Evolutionary conservation across 2,888 invertebrate genomes (phyloP), one percentile per base, ranked within the genome.

Genomic region (Xylota segnis): DNA sequence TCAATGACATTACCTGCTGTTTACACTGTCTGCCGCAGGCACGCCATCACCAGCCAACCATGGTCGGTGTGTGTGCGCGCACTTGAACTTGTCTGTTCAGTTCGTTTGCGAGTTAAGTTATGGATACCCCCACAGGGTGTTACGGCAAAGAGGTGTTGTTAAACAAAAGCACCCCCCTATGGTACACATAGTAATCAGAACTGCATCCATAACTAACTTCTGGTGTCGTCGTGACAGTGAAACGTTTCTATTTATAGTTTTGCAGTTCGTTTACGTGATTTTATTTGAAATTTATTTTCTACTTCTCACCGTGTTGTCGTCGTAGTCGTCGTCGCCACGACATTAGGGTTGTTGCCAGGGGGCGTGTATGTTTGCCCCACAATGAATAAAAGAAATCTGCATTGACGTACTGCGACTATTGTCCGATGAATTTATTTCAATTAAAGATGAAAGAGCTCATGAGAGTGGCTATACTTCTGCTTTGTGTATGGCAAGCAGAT

Each of bases 371-470:
- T 50, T 32, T 29, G 34, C 16, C 50, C 34, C 34, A 34, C 47
- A 50, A 65, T 37, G 12, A 50, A 65, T 65, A 50, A 65, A 47
- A 65, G 34, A 65, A 68, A 76, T 76, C 77, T 77, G 77, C 77
- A 77, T 77, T 77, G 77, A 77, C 77, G 77, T 61, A 54, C 52
- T 32, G 18, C 34, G 43, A 68, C 76, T 77, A 77, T 77, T 68
- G 77, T 77, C 77, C 52, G 70, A 34, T 70, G 52, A 77, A 63
- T 77, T 77, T 68, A 63, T 61, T 70, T 77, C 77, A 77, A 77
- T 77, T 77, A 61, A 61, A 70, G 61, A 61, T 61, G 54, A 74
- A 50, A 50, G 50, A 50, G 23, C 50, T 50, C 50, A 23, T 50
- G 40, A 40, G n/a, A n/a, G 40, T 14, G 14, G 4, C 40, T 10